A percentile compares a stretch with the other conserved stretches of the same genome.
These are phyloP conservation scores for Ptyas mucosa DNA, from an alignment of 2,113 vertebrate genomes.

Conservation along the genomic window DNA sequence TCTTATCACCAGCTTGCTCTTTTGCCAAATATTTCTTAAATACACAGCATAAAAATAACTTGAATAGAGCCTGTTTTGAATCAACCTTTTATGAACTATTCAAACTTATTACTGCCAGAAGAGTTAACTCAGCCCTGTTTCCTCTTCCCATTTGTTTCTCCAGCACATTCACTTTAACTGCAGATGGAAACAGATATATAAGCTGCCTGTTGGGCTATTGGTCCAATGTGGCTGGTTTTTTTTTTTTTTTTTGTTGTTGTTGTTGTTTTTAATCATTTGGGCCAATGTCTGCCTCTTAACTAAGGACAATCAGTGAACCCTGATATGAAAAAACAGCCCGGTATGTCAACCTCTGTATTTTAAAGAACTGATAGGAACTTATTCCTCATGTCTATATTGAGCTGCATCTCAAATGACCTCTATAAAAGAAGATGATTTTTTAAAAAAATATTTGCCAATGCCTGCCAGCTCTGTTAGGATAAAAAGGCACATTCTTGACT, in stretches of 20 bases:
- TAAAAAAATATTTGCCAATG: neutral
- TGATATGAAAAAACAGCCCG: neutral
- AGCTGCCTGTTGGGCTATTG: neutral
- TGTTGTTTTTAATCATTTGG: neutral
- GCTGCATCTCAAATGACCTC: neutral
- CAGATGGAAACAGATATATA: neutral
- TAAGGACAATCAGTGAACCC: neutral
- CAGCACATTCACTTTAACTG: neutral
- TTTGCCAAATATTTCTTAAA: neutral
- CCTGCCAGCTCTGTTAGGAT: neutral
- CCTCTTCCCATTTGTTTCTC: neutral
- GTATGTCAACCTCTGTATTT: too few species aligned
- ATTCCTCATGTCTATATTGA: neutral
- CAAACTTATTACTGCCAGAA: neutral
- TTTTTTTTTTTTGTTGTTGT: too few species aligned
- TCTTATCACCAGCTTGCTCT: neutral
- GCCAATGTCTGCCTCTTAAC: neutral
- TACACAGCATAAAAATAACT: neutral
- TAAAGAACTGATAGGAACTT: neutral
- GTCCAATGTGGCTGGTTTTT: neutral
- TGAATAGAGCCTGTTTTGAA: neutral
- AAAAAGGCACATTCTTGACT: neutral
- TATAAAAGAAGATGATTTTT: neutral
- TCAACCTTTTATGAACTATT: neutral
- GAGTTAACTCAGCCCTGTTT: neutral